A percentile compares a stretch with the other conserved stretches of the same genome.
phyloP scores from a whole-genome alignment of 2,113 vertebrate genomes.

The Acrocephalus arundinaceus region DNA sequence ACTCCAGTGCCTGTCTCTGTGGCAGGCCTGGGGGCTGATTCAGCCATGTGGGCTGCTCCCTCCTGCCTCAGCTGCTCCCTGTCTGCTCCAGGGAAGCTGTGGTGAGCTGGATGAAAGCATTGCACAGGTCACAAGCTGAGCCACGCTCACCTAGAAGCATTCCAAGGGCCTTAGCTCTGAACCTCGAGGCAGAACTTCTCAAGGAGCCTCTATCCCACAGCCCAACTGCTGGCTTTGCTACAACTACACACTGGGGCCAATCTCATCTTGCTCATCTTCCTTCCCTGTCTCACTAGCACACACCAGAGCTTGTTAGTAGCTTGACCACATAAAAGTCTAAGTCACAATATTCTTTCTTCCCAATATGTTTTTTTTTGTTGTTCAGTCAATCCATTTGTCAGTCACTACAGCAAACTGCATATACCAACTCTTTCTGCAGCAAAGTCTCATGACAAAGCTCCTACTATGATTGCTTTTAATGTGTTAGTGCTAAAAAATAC shows the following conservation, averaged over 20 bases:
- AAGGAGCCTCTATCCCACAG: background rate
- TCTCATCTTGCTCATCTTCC: background rate
- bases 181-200: background rate
- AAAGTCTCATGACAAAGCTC: background rate
- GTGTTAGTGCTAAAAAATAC: background rate
- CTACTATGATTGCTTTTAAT: background rate
- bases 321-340: background rate
- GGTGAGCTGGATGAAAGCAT: background rate
- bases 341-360: background rate
- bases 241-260: fast-evolving
- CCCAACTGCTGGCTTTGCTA: background rate
- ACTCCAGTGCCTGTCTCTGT: background rate
- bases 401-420: background rate
- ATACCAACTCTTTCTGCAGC: background rate
- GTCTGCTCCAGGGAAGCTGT: background rate
- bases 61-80: background rate
- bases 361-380: background rate
- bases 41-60: background rate
- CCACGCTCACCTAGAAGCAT: background rate
- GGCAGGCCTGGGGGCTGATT: background rate
- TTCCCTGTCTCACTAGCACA: background rate
- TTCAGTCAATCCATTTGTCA: background rate
- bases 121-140: background rate
- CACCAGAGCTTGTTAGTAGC: background rate
- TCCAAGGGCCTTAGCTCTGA: background rate